phyloP scores from a whole-genome alignment of 2,888 invertebrate genomes.

The Eupithecia abbreviata region DNA sequence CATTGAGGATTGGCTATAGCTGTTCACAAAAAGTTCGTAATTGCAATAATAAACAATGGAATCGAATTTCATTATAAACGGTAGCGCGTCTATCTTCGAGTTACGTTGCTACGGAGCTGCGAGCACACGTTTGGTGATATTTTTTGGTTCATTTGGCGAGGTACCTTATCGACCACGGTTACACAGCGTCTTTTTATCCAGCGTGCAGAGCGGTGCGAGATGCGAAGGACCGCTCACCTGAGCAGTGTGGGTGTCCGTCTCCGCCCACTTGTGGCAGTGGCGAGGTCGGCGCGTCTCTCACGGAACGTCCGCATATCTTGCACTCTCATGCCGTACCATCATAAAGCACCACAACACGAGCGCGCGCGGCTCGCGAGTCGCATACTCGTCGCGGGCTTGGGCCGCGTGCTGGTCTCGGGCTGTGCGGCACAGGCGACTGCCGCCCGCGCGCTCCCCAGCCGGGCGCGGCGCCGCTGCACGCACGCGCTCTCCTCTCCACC shows the following conservation, averaged over 20 bases:
- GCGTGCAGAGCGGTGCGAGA: slow-evolving; percentile 63
- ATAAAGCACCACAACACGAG: slow-evolving; percentile 80
- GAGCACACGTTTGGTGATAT: slow-evolving; percentile 31
- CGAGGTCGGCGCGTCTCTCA: slow-evolving; percentile 66
- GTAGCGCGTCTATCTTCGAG: slow-evolving; percentile 44
- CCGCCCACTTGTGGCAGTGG: slow-evolving; percentile 81
- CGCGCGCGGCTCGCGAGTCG: slow-evolving; percentile 72
- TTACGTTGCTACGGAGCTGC: slow-evolving; percentile 44
- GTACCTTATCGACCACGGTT: slow-evolving; percentile 75
- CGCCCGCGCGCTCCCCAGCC: slow-evolving; percentile 58
- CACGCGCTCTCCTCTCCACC: slow-evolving; percentile 62
- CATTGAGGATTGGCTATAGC: background rate
- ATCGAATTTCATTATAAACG: slow-evolving; percentile 23
- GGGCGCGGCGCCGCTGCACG: slow-evolving; percentile 72
- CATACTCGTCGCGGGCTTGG: slow-evolving; percentile 62
- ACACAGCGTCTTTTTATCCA: slow-evolving; percentile 67
- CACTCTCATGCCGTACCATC: slow-evolving; percentile 81
- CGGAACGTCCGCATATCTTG: slow-evolving; percentile 81
- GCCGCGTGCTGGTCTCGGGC: slow-evolving; percentile 53
- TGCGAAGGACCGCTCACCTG: slow-evolving; percentile 78
- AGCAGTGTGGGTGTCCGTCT: slow-evolving; percentile 72
- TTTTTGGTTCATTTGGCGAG: slow-evolving; percentile 48
- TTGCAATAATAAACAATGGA: slow-evolving; percentile 28
- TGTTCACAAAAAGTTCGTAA: background rate
- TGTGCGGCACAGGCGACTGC: slow-evolving; percentile 65